These are phyloP conservation scores for Enteromius treurensis DNA, from an alignment of 2,797 vertebrate species.

Conservation along the genomic window DNA sequence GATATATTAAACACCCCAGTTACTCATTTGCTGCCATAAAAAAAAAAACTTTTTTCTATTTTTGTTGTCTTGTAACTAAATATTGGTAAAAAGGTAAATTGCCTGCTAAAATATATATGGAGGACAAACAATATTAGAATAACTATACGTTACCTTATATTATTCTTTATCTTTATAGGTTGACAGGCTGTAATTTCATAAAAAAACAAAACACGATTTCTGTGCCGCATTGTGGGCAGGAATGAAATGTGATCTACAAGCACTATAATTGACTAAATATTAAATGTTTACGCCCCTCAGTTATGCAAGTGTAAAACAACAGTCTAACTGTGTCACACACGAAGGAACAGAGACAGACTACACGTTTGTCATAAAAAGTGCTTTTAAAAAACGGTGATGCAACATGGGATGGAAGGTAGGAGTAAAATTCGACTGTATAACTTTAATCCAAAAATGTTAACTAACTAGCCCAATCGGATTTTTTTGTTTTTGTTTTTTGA, in stretches of 20 bases:
- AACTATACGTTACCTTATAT: not conserved
- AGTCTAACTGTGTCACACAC: not conserved
- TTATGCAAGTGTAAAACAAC: constrained; percentile 29
- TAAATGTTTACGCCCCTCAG: constrained; percentile 25
- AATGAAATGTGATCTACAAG: constrained; percentile 39
- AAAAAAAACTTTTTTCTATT: no score
- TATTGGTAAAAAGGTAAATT: no score
- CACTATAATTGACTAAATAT: constrained; percentile 2
- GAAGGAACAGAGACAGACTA: not conserved
- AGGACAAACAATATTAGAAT: not conserved
- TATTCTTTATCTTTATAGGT: not conserved
- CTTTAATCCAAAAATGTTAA: not conserved
- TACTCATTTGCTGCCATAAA: not conserved
- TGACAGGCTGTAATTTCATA: not conserved
- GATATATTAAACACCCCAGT: not conserved
- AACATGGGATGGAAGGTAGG: not conserved
- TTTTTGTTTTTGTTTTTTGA: not conserved
- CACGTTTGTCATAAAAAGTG: not conserved
- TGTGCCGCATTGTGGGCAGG: not conserved
- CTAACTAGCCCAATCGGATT: not conserved
- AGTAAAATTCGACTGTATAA: not conserved
- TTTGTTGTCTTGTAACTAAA: not conserved
- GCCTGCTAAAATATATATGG: not conserved
- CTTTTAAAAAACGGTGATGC: not conserved
- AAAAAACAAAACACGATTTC: not conserved